Evolutionary conservation across 1,140 invertebrate species (phyloP).

Genomic region (Drosophila micromelanica): DNA sequence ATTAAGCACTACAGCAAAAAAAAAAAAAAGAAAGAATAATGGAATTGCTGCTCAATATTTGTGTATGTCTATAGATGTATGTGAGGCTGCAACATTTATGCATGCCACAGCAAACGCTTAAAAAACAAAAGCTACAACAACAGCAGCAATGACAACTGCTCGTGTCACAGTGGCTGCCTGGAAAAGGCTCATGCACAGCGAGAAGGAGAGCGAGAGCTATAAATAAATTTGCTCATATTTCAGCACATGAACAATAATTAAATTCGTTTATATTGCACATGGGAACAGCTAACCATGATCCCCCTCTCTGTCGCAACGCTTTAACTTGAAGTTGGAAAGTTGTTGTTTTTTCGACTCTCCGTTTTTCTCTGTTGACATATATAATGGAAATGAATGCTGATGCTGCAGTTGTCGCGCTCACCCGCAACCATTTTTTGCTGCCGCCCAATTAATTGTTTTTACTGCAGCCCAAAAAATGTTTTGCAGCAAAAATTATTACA

Average conservation of each 20-base stretch:
- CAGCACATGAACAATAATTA: constrained; percentile 82
- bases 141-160: constrained; percentile 45
- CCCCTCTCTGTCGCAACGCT: constrained; percentile 2
- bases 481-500: constrained; percentile 54
- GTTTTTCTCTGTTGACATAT: constrained; percentile 64
- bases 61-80: constrained; percentile 13
- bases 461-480: constrained; percentile 46
- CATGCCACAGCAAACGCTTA: constrained; percentile 57
- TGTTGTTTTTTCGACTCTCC: constrained; percentile 14
- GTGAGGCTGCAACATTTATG: constrained; percentile 47
- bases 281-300: constrained; percentile 58
- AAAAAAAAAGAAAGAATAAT: constrained; percentile 49
- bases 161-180: constrained; percentile 29
- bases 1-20: constrained; percentile 47
- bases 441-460: constrained; percentile 71
- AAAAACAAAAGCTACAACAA: constrained; percentile 37
- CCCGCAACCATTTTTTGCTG: constrained; percentile 3
- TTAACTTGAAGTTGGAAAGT: constrained; percentile 20
- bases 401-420: constrained; percentile 45
- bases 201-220: constrained; percentile 40
- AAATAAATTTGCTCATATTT: constrained; percentile 81
- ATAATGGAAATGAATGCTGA: constrained; percentile 81
- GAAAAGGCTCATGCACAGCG: constrained; percentile 41
- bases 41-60: constrained; percentile 32
- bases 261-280: constrained; percentile 77